phyloP scores from a whole-genome alignment of 2,888 invertebrate species.

The Cabera pusaria region DNA sequence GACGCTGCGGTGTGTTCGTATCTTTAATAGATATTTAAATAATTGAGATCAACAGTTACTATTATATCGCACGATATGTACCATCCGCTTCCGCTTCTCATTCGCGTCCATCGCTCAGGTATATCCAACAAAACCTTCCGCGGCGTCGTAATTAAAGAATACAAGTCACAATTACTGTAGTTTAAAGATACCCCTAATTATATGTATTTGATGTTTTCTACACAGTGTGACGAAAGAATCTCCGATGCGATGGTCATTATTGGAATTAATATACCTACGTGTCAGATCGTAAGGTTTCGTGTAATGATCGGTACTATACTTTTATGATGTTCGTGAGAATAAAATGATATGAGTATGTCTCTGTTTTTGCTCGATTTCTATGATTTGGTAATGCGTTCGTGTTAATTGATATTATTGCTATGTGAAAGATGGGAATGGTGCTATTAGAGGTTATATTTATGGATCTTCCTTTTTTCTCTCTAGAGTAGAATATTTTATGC shows the following conservation, averaged over 20 bases:
- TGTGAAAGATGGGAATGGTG: constrained; percentile 33
- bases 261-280: constrained; percentile 82
- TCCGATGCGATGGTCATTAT: constrained; percentile 74
- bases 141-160: constrained; percentile 79
- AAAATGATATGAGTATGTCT: constrained; percentile 75
- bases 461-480: no score
- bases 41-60: no score
- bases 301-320: constrained; percentile 72
- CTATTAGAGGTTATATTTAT: no score
- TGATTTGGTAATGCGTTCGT: constrained; percentile 24
- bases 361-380: constrained; percentile 56
- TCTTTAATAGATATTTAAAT: no score
- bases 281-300: constrained; percentile 75
- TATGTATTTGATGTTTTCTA: constrained; percentile 80
- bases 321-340: constrained; percentile 76
- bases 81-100: not conserved
- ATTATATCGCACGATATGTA: no score
- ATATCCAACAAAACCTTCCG: constrained; percentile 49
- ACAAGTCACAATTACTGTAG: constrained; percentile 77
- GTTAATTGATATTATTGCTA: constrained; percentile 60
- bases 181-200: constrained; percentile 80
- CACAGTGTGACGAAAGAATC: constrained; percentile 78
- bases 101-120: constrained; percentile 19
- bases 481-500: no score
- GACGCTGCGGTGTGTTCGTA: no score